Percentiles rank a stretch among this genome's conserved stretches.
phyloP scores from a whole-genome alignment of 2,888 invertebrate species.

The Strigamia crassipes region DNA sequence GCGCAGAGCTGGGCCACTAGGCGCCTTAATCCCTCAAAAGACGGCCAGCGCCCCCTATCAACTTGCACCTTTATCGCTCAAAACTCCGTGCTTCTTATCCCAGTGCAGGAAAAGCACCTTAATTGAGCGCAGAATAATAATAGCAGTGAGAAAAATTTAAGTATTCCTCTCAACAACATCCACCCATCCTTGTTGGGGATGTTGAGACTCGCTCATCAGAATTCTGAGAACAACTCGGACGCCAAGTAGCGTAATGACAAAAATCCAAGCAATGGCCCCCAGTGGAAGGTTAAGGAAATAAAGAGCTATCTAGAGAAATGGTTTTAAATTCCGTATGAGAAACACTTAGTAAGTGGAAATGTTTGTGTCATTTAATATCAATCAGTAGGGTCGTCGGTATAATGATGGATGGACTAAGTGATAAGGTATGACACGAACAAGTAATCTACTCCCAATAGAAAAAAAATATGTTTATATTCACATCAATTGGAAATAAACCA shows the following conservation, averaged over 20 bases:
- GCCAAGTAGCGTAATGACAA: conserved; percentile 36
- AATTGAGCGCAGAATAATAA: conserved; percentile 7
- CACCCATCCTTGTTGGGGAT: background rate
- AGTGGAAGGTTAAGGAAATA: conserved; percentile 21
- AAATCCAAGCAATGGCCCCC: conserved; percentile 32
- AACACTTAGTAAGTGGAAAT: conserved; percentile 11
- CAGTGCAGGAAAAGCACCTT: background rate
- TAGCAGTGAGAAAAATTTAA: conserved; percentile 12
- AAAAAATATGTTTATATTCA: background rate
- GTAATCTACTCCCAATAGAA: background rate
- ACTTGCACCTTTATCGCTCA: conserved; percentile 16
- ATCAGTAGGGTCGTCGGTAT: conserved; percentile 1
- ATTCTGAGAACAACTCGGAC: conserved; percentile 35
- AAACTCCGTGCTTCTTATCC: conserved; percentile 11
- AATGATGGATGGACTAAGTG: background rate
- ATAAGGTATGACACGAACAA: background rate
- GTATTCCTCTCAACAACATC: conserved; percentile 16
- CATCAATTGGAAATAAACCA: too few species aligned
- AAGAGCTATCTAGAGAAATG: conserved; percentile 11
- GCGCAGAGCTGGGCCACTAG: conserved; percentile 16
- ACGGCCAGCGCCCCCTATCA: conserved; percentile 17
- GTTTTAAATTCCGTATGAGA: conserved; percentile 16
- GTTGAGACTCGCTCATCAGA: conserved; percentile 25
- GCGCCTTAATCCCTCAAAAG: conserved; percentile 21
- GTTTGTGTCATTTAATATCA: conserved; percentile 21